Evolutionary conservation across 2,888 invertebrate species (phyloP), one percentile per base, ranked within the genome.

Genomic region (Nomada flava): DNA sequence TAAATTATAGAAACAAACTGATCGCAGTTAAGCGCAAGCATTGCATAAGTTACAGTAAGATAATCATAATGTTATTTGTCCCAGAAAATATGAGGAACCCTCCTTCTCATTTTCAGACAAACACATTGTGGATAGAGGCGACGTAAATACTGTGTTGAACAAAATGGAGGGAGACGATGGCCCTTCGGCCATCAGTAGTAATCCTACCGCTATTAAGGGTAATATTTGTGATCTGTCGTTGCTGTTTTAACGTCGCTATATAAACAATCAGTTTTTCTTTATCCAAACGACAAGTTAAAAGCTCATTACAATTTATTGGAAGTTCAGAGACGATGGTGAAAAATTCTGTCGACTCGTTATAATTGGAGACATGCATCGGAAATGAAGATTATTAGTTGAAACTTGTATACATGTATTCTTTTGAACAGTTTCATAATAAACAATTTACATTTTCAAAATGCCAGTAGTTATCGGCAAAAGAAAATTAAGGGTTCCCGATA

Each of bases 101-200:
- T 72, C 75, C n/a, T 65, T 72, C 83, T 47, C 23, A 20, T 65
- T 70, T 83, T 62, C 73, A 87, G 86, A 83, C 74, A 75, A 53
- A 50, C 78, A 76, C 55, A 55, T 76, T 53, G 65, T 11, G 72
- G 69, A 76, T 74, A 77, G 68, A 81, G 67, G 68, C 36, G 36
- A 36, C 3, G 20, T 36, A n/a, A 55, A 26, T 50, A 79, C 3
- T 42, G 26, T 63, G 29, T 64, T 55, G 55, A 88, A 71, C 88
- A 91, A 90, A 84, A 93, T 93, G 93, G 93, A 93, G 85, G 93
- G 91, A 83, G 91, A 90, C 63, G 92, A 93, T 91, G 93, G 92
- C 89, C 91, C 93, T 88, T 90, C 92, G 76, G 91, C 92, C 89
- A 92, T 93, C 88, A 91, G 88, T 89, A 92, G 86, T 79, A 93